Evolutionary conservation across 2,797 vertebrate species (phyloP).

Genomic region (Fistularia commersonii): DNA sequence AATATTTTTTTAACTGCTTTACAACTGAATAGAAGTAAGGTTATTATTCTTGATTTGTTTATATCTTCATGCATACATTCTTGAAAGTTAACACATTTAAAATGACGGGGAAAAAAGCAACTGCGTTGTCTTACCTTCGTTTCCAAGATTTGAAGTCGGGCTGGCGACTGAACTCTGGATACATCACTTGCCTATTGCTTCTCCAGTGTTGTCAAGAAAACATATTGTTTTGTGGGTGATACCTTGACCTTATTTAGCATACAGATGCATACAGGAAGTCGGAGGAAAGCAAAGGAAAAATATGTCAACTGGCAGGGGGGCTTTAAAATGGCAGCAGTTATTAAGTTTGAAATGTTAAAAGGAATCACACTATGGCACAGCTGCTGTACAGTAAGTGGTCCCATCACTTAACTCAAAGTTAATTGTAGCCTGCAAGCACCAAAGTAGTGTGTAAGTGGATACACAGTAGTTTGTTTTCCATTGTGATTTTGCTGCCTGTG

Average conservation of each 20-base stretch:
- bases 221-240: constrained; percentile 39
- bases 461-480: constrained; percentile 15
- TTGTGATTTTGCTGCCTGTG: constrained; percentile 19
- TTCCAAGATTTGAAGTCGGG: constrained; percentile 34
- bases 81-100: too few species aligned
- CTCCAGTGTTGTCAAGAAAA: constrained; percentile 45
- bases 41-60: too few species aligned
- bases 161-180: constrained; percentile 37
- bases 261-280: constrained; percentile 24
- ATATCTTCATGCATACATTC: too few species aligned
- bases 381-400: constrained; percentile 43
- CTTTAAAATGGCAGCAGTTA: constrained; percentile 53
- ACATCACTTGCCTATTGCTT: constrained; percentile 35
- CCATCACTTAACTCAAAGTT: constrained; percentile 48
- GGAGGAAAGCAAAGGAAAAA: constrained; percentile 16
- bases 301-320: constrained; percentile 28
- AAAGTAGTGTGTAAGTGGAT: constrained; percentile 11
- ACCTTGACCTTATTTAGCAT: constrained; percentile 48
- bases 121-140: constrained; percentile 13
- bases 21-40: too few species aligned
- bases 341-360: constrained; percentile 61
- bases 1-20: too few species aligned
- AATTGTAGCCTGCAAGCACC: constrained; percentile 39
- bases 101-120: too few species aligned
- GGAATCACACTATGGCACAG: constrained; percentile 24